Conservation (phyloP, 2,888 invertebrate genomes). For the Adineta ricciae region DNA sequence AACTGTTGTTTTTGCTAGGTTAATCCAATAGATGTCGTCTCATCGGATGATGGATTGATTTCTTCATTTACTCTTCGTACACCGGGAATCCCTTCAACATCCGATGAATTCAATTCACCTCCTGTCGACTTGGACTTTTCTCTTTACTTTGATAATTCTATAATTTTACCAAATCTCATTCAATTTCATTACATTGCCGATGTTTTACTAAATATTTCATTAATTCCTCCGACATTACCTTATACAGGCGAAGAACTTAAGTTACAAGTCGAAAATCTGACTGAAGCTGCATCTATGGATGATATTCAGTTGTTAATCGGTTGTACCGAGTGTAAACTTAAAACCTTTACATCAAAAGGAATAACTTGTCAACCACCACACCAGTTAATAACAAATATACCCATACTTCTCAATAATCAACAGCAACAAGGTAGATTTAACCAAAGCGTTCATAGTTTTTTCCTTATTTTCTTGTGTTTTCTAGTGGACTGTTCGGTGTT, state of each 20-base stretch:
- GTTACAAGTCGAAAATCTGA: conserved; percentile 12
- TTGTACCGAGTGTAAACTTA: neutral
- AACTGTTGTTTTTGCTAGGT: neutral
- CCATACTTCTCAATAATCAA: neutral
- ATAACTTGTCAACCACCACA: conserved; percentile 13
- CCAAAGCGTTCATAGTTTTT: neutral
- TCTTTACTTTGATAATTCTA: neutral
- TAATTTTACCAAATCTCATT: neutral
- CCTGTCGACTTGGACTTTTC: neutral
- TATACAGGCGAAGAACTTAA: conserved; percentile 22
- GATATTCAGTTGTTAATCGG: neutral
- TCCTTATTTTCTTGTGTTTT: neutral
- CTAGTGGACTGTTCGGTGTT: neutral
- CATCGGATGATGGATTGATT: neutral
- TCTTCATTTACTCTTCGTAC: neutral
- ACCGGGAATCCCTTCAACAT: neutral
- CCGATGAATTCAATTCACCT: neutral
- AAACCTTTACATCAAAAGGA: neutral
- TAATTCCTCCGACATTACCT: neutral
- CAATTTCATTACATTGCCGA: neutral
- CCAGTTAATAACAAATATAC: neutral
- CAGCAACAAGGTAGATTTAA: neutral
- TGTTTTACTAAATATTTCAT: conserved; percentile 8
- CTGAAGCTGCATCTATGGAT: neutral
- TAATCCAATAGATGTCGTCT: neutral